Conservation (phyloP, 2,797 vertebrate species). For the Nothura maculosa region DNA sequence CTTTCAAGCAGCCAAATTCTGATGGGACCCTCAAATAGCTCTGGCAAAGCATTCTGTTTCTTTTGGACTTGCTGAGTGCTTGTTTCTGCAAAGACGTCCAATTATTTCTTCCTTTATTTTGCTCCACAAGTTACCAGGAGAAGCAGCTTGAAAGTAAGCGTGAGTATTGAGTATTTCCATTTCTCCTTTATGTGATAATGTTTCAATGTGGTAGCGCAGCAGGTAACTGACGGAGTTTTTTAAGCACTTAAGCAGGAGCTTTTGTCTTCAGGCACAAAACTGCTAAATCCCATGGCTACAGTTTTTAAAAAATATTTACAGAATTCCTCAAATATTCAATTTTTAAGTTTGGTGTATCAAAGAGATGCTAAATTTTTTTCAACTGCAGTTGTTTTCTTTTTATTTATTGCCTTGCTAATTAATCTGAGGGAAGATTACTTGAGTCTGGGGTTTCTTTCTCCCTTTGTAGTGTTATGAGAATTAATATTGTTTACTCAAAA, state of each 20-base stretch:
- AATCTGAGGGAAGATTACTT: accelerated
- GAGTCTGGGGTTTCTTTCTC: neutral
- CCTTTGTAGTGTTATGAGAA: neutral
- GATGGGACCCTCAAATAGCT: slow-evolving; percentile 64
- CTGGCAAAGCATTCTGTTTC: slow-evolving; percentile 42
- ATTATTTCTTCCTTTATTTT: slow-evolving; percentile 58
- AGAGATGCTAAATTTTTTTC: neutral
- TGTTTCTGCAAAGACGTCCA: slow-evolving; percentile 38
- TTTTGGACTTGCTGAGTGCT: slow-evolving; percentile 56
- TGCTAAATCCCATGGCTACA: neutral
- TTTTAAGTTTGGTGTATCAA: neutral
- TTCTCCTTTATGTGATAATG: neutral
- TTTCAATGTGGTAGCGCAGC: neutral
- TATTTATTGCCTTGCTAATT: neutral
- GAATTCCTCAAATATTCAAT: neutral
- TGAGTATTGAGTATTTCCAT: slow-evolving; percentile 68
- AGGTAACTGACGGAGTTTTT: neutral
- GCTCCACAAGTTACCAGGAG: slow-evolving; percentile 44
- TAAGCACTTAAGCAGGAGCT: neutral
- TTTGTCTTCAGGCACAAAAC: neutral
- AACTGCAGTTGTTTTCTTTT: neutral
- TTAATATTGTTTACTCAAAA: neutral
- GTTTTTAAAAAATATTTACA: neutral
- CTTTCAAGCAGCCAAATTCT: slow-evolving; percentile 61
- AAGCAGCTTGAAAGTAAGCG: slow-evolving; percentile 60